phyloP scores from a whole-genome alignment of 2,888 invertebrate species.

The Sinhomidia bicolor region DNA sequence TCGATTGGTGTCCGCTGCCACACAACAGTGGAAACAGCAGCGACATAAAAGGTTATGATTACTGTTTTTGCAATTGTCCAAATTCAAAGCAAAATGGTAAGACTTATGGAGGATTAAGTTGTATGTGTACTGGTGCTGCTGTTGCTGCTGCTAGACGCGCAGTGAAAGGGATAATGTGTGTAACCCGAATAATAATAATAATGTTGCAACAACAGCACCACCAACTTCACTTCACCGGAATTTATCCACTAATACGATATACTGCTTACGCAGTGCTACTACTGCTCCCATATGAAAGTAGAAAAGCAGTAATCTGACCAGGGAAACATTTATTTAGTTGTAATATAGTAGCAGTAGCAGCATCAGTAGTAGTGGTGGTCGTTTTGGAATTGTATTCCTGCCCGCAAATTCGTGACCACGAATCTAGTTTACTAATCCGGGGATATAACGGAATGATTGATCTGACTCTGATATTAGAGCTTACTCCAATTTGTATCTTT shows the following conservation, averaged over 20 bases:
- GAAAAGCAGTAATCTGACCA: too few relatives aligned
- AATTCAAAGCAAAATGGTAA: slow-evolving; percentile 10
- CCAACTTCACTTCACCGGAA: background rate
- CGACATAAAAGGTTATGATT: slow-evolving; percentile 33
- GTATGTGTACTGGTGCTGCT: too few relatives aligned
- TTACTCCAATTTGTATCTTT: background rate
- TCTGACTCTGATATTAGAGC: background rate
- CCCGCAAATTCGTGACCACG: slow-evolving; percentile 27
- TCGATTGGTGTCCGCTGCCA: background rate
- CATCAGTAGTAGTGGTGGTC: too few relatives aligned
- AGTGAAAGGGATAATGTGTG: background rate
- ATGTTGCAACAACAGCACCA: background rate
- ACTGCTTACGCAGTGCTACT: too few relatives aligned
- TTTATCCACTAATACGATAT: background rate
- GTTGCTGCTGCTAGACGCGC: background rate
- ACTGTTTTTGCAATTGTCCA: slow-evolving; percentile 31
- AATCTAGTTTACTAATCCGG: slow-evolving; percentile 10
- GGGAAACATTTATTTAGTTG: too few relatives aligned
- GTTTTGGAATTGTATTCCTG: background rate
- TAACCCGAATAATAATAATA: background rate
- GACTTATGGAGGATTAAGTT: background rate
- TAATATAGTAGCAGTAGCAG: too few relatives aligned
- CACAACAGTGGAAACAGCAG: background rate
- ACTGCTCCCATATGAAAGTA: too few relatives aligned
- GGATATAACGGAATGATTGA: slow-evolving; percentile 27